phyloP scores from a whole-genome alignment of 2,888 invertebrate species.

The Diplazon laetatorius region DNA sequence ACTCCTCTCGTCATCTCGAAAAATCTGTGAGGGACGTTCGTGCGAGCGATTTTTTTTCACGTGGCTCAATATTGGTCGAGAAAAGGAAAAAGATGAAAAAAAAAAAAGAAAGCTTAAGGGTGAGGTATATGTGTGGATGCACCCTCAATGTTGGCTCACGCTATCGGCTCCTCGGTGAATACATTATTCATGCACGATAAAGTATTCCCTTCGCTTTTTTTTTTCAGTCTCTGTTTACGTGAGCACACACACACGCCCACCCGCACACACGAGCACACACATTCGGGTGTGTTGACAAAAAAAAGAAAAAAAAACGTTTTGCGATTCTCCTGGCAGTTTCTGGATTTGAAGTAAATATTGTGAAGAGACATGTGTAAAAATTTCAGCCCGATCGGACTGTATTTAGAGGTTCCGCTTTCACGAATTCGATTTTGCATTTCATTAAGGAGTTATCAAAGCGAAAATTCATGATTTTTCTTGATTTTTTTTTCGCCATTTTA shows the following conservation, averaged over 20 bases:
- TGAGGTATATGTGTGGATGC: conserved; percentile 1
- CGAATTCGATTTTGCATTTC: too few relatives aligned
- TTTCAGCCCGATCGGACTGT: too few relatives aligned
- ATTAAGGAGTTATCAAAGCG: too few relatives aligned
- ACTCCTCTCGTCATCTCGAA: conserved; percentile 10
- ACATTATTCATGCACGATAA: conserved; percentile 70
- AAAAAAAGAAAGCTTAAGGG: conserved; percentile 26
- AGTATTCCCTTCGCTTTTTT: conserved; percentile 65
- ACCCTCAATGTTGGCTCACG: conserved; percentile 65
- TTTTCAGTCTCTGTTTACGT: conserved; percentile 38
- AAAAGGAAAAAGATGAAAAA: not conserved
- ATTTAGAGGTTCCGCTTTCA: too few relatives aligned
- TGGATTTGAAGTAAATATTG: too few relatives aligned
- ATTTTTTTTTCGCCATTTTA: too few relatives aligned
- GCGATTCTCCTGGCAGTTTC: too few relatives aligned
- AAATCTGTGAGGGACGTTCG: conserved; percentile 39
- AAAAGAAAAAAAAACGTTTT: too few relatives aligned
- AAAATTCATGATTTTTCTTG: too few relatives aligned
- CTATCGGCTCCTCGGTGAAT: conserved; percentile 64
- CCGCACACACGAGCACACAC: too few relatives aligned
- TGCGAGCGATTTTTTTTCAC: conserved; percentile 22
- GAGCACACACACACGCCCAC: conserved; percentile 32
- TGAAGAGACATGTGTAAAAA: too few relatives aligned
- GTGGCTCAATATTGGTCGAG: conserved; percentile 48
- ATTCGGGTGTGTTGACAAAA: too few relatives aligned